Evolutionary conservation across 2,888 invertebrate genomes (phyloP).

Genomic region (Calliphora vomitoria): DNA sequence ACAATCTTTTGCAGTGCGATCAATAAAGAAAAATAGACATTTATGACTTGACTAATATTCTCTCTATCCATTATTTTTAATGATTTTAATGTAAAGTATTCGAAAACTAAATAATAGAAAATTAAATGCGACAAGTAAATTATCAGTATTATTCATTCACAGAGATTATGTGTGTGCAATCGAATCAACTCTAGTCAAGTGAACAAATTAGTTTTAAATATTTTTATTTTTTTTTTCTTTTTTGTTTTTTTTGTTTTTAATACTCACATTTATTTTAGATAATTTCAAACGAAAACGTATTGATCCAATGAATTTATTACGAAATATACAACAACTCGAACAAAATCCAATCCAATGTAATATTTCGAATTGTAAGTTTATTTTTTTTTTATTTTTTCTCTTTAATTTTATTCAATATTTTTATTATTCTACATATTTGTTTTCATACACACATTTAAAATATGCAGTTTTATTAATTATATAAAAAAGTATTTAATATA

Average conservation of each 20-base stretch:
- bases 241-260: slow-evolving; percentile 28
- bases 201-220: slow-evolving; percentile 14
- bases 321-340: slow-evolving; percentile 70
- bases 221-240: slow-evolving; percentile 1
- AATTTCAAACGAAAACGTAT: slow-evolving; percentile 83
- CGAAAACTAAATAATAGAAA: slow-evolving; percentile 3
- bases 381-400: slow-evolving; percentile 24
- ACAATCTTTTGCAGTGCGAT: too few relatives aligned
- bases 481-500: not conserved
- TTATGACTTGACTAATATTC: not conserved
- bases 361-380: slow-evolving; percentile 75
- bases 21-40: too few relatives aligned
- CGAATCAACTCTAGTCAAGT: slow-evolving; percentile 15
- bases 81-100: not conserved
- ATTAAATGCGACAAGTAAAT: not conserved
- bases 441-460: not conserved
- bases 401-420: not conserved
- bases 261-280: slow-evolving; percentile 84
- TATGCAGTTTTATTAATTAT: not conserved
- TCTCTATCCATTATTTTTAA: not conserved
- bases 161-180: not conserved
- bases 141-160: slow-evolving; percentile 13
- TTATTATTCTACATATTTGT: not conserved
- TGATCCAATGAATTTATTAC: slow-evolving; percentile 81
- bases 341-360: slow-evolving; percentile 71